Conservation (phyloP, 2,888 invertebrate species). For the Drosophila cognata region DNA sequence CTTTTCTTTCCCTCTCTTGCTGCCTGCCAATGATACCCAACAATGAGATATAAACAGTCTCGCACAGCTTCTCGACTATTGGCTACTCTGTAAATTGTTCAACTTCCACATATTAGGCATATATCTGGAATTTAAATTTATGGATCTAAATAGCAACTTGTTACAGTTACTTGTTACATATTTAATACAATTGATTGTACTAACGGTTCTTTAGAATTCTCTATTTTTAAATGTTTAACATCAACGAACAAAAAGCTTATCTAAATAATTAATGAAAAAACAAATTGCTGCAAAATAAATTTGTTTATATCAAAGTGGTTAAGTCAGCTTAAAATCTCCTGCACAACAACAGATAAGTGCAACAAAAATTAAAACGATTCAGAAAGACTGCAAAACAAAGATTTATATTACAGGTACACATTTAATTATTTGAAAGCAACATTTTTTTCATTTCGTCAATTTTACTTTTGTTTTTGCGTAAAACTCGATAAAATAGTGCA, state of each 20-base stretch:
- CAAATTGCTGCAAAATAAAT: neutral
- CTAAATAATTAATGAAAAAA: neutral
- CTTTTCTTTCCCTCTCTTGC: slow-evolving; percentile 4
- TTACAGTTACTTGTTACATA: neutral
- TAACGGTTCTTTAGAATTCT: neutral
- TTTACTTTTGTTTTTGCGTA: neutral
- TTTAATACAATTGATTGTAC: neutral
- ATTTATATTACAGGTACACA: neutral
- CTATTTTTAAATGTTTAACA: neutral
- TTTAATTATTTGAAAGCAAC: neutral
- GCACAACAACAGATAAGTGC: neutral
- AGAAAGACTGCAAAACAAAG: neutral
- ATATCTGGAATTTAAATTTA: neutral
- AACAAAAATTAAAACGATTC: neutral
- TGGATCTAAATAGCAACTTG: neutral
- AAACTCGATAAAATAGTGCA: neutral
- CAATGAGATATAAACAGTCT: slow-evolving; percentile 4
- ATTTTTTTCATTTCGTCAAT: neutral
- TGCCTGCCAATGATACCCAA: slow-evolving; percentile 8
- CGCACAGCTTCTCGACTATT: neutral
- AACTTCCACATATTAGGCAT: neutral
- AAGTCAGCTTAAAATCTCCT: neutral
- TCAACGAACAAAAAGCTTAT: neutral
- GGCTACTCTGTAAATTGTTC: slow-evolving; percentile 9
- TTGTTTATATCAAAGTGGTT: neutral